phyloP scores from a whole-genome alignment of 2,113 vertebrate species.

The Mus musculus region GRCm39 chr2:94005001-94005500 shows the following conservation, averaged over 20 bases:
- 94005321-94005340: background rate
- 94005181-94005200: slow-evolving; percentile 22
- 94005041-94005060: background rate
- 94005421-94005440: background rate
- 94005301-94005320: background rate
- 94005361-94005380: background rate
- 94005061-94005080: slow-evolving; percentile 5
- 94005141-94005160: slow-evolving; percentile 26
- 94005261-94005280: background rate
- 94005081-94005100: background rate
- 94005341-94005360: background rate
- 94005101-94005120: slow-evolving; percentile 15
- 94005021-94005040: slow-evolving; percentile 38
- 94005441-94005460: background rate
- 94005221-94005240: background rate
- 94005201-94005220: slow-evolving; percentile 8
- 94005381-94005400: background rate
- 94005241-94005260: background rate
- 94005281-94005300: background rate
- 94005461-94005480: slow-evolving; percentile 53
- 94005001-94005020: slow-evolving; percentile 8
- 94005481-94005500: background rate
- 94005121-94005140: background rate
- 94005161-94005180: slow-evolving; percentile 18
- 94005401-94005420: background rate